Base-by-base conservation (phyloP, 1,140 invertebrate genomes). In the Tetramorium alpestre region DNA sequence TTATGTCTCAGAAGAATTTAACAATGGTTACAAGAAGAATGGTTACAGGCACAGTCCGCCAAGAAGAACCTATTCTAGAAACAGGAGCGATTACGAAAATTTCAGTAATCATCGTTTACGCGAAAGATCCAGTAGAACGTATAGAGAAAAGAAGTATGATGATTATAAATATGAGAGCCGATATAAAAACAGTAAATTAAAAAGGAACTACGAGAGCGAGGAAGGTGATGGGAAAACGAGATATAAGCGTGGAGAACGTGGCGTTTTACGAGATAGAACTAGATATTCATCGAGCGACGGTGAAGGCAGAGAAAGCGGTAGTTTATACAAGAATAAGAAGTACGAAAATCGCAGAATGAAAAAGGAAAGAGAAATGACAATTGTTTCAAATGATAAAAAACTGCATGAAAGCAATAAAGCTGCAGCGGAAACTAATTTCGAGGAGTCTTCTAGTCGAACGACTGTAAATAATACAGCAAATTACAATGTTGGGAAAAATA, bases 101-200 rank as follows among this genome's bases (percentile, higher is more conserved):
- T 67, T n/a, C 0, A 58, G 51, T 47, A 49, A 28, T 18, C 54
- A 80, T 38, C 81, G 64, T 67, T 80, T 33, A 44, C 73, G 73
- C 22, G 64, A 80, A 51, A 60, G 44, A 28, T 85, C 80, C 25
- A 86, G 76, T 16, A 89, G 73, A n/a, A 75, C 54, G 7, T 80
- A 86, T 7, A 81, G 51, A 28, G 60, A 87, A 41, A 44, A 25
- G n/a, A 81, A 69, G 33, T 69, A 90, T 25, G 47, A 54, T 38
- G 60, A 85, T 49, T 84, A 73, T 60, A 85, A 58, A 51, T 62
- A 87, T n/a, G 51, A 60, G 16, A 75, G 25, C 6, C 76, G 41
- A 47, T 56, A 87, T 22, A 62, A n/a, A 38, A 65, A 28, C 18
- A 70, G 64, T 7, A 73, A 82, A 28, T 75, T 47, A 41, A 73